phyloP scores from a whole-genome alignment of 2,113 vertebrate species.

The Hemiscyllium ocellatum region DNA sequence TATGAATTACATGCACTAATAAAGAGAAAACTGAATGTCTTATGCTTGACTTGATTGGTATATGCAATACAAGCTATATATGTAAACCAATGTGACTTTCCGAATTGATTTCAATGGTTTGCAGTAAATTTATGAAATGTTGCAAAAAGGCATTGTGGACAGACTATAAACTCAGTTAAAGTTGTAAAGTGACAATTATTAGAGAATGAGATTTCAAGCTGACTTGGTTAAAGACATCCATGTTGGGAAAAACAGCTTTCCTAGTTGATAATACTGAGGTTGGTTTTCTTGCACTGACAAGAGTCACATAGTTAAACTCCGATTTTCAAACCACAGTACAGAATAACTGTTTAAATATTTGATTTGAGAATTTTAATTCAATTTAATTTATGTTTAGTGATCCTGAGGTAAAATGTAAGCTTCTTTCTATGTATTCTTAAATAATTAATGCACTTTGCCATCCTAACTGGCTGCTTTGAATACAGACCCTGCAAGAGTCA shows the following conservation, averaged over 20 bases:
- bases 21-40: not conserved
- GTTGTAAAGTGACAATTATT: not conserved
- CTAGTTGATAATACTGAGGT: not conserved
- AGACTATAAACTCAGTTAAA: not conserved
- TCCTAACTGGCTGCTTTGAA: too few species aligned
- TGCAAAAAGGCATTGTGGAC: not conserved
- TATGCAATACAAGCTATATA: not conserved
- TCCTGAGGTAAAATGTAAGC: not conserved
- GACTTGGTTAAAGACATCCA: not conserved
- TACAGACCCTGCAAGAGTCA: not conserved
- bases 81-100: not conserved
- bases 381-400: not conserved
- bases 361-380: constrained; percentile 12
- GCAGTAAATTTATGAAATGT: not conserved
- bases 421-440: not conserved
- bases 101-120: not conserved
- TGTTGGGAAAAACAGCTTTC: not conserved
- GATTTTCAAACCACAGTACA: not conserved
- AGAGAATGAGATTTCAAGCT: not conserved
- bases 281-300: not conserved
- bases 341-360: not conserved
- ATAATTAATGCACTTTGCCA: not conserved
- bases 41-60: not conserved
- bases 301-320: not conserved
- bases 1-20: not conserved